Evolutionary conservation across 37 sponge, comb jelly and placozoan species (phyloP), one percentile per base, ranked within the genome.

Genomic region (Spongilla lacustris): DNA sequence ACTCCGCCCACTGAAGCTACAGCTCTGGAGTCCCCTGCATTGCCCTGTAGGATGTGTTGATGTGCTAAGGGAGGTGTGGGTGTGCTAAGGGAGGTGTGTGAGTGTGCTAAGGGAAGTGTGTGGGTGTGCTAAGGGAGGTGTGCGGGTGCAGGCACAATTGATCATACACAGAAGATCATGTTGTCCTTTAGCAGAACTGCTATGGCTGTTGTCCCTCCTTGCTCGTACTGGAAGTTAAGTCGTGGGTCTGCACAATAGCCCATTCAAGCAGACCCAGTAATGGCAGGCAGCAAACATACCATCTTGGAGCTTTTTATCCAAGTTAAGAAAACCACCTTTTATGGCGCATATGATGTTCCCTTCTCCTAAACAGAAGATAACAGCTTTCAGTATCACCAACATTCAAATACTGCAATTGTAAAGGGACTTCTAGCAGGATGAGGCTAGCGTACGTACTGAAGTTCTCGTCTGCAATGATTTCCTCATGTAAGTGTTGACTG

Each of bases 1-100:
- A 82, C 46, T 22, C 98, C 98, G 9, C 69, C 32, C 24, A 86
- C 91, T 32, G 88, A 85, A 26, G 90, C 88, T 24, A 98, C 87
- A 0, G 96, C 98, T 27, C 98, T 36, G 0, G 96, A 95, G 77
- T 98, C 98, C 11, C 98, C 98, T 32, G 73, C 88, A 87, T 98
- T 98, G 17, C 88, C 95, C 95, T 94, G 75, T 11, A 58, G 35
- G 6, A 8, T 28, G 36, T 11, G 9, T 23, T 26, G 32, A 11
- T 22, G 11, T 24, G 73, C 28, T 29, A 33, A 32, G 58, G 58
- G 19, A 58, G 4, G 58, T 58, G 58, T 8, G 58, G 1, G 58
- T 58, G n/a, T n/a, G n/a, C n/a, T 29, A 33, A 32, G 58, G 58
- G 19, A 58, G 4, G 58, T 58, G 58, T 8, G 58, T 14, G 58